Evolutionary conservation across 1,140 invertebrate genomes (phyloP), one percentile per base, ranked within the genome.

Genomic region (Drosophila ficusphila): DNA sequence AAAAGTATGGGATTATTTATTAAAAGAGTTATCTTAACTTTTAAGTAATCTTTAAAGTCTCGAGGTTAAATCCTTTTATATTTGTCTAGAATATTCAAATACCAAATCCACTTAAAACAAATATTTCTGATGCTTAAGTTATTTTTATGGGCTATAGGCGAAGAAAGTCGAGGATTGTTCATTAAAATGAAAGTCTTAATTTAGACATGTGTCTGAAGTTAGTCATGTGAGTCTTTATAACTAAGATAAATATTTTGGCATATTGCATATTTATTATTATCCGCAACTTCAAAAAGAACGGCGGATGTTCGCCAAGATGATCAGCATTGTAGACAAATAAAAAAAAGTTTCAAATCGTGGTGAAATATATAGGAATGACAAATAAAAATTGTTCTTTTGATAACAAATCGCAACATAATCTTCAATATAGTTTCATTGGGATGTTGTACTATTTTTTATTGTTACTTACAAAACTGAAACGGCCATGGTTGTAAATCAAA

Each of bases 171-270:
- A 53, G 29, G 14, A 23, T 11, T 11, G 4, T 16, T 57, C 47
- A 57, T 57, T 57, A 57, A 52, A 52, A 33, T 4, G 4, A 57
- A 23, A 23, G 27, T 52, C 54, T 53, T 36, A 25, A 53, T 53
- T 62, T 62, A 62, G 34, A 57, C 27, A 14, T 12, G 14, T 9
- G 58, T 58, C 52, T 42, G 52, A 38, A 58, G 38, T 62, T 25
- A n/a, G 54, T 62, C 53, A 62, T 62, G 60, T 64, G 60, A 60
- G 54, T 9, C 23, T 31, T 64, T 46, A 54, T 14, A 44, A 33
- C 12, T 16, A 48, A 5, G 4, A 8, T 18, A 36, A 62, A 60
- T 44, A 16, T 34, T 3, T 31, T 19, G 14, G 8, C 12, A n/a
- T 36, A 25, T 25, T 3, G 25, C n/a, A 16, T 21, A 56, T 14